Evolutionary conservation across 2,797 vertebrate species (phyloP).

Genomic region (Mus minutoides): DNA sequence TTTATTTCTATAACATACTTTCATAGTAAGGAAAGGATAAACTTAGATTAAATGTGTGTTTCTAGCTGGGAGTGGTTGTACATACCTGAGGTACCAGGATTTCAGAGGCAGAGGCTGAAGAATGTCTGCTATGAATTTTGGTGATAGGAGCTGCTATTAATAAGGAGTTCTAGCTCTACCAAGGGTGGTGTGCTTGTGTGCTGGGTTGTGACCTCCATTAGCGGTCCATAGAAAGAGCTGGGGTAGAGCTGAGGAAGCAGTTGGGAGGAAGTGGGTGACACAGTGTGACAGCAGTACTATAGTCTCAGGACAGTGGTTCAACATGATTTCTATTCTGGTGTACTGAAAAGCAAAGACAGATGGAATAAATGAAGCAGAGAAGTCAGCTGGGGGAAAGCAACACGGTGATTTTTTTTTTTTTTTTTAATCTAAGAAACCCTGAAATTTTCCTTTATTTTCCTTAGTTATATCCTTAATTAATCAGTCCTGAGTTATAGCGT

Average conservation of each 20-base stretch:
- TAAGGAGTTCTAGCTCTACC: background rate
- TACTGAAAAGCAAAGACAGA: background rate
- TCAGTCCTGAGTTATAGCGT: background rate
- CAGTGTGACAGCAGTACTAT: background rate
- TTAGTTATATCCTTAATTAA: background rate
- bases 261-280: slow-evolving; percentile 40
- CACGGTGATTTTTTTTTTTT: background rate
- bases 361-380: slow-evolving; percentile 30
- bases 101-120: background rate
- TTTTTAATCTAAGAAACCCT: background rate
- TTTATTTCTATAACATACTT: slow-evolving; percentile 27
- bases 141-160: background rate
- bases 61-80: background rate
- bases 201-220: background rate
- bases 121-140: background rate
- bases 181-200: background rate
- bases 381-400: background rate
- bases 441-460: background rate
- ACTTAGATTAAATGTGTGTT: slow-evolving; percentile 17
- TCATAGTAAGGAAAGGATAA: slow-evolving; percentile 3
- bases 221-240: background rate
- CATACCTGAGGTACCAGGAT: background rate
- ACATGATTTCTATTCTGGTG: slow-evolving; percentile 14
- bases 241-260: slow-evolving; percentile 21
- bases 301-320: slow-evolving; percentile 57